Percentiles rank a stretch among this genome's conserved stretches.
Evolutionary conservation across 92 coral and sea anemone genomes (phyloP).

Genomic region (Epizoanthus scotinus): DNA sequence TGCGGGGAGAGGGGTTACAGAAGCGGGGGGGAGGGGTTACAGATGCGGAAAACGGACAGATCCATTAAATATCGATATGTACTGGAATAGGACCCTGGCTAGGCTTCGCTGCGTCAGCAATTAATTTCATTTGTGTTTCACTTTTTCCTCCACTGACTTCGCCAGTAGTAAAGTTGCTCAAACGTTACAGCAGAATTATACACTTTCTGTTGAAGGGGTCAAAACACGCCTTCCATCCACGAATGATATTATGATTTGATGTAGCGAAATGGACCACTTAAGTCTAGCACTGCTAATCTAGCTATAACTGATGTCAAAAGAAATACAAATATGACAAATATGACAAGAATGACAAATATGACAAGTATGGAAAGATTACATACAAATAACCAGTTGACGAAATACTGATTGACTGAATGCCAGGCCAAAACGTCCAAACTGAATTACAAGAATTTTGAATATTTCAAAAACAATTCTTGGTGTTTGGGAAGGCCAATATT

Average conservation of each 20-base stretch:
- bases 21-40: no score
- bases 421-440: no score
- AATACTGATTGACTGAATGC: neutral
- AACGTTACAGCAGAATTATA: neutral
- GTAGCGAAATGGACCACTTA: conserved; percentile 9
- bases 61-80: no score
- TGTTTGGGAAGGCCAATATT: no score
- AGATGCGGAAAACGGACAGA: no score
- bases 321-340: neutral
- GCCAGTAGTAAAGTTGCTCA: neutral
- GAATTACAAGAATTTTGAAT: no score
- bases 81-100: no score
- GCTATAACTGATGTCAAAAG: neutral
- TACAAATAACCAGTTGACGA: conserved; percentile 10
- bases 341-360: neutral
- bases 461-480: no score
- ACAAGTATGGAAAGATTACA: neutral
- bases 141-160: neutral
- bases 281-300: neutral
- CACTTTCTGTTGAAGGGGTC: neutral
- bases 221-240: neutral
- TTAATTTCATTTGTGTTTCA: no score
- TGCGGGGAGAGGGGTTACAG: no score
- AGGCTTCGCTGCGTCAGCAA: no score
- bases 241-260: neutral